Percentiles rank a stretch among this genome's conserved stretches.
Evolutionary conservation across 2,113 vertebrate species (phyloP).

Genomic region (Oncorhynchus clarkii): DNA sequence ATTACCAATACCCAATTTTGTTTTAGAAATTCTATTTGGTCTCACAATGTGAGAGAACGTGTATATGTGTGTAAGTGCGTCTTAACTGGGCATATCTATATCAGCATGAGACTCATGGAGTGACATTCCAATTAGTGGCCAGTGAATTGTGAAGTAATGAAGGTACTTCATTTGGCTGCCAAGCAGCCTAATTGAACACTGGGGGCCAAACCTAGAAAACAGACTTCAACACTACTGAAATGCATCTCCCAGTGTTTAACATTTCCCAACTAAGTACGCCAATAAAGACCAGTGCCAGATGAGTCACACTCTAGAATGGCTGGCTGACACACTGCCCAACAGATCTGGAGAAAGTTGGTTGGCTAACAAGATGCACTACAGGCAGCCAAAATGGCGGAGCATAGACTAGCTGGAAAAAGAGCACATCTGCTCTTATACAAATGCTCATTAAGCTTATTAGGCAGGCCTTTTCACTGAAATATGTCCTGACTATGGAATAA

Average conservation of each 20-base stretch:
- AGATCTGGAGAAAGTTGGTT: background rate
- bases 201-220: conserved; percentile 50
- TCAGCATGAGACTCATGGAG: conserved; percentile 40
- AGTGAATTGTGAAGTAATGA: conserved; percentile 69
- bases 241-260: conserved; percentile 41
- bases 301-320: conserved; percentile 14
- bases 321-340: conserved; percentile 17
- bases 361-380: background rate
- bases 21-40: conserved; percentile 53
- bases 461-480: no score
- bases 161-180: conserved; percentile 53
- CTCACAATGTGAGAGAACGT: conserved; percentile 17
- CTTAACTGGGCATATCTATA: conserved; percentile 49
- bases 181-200: conserved; percentile 41
- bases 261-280: conserved; percentile 22
- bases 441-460: no score
- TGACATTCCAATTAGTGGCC: conserved; percentile 75
- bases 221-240: conserved; percentile 31
- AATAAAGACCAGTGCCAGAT: conserved; percentile 21
- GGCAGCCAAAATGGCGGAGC: background rate
- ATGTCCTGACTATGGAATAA: no score
- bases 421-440: no score
- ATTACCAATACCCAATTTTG: conserved; percentile 52
- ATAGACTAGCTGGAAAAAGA: background rate
- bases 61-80: conserved; percentile 42